phyloP scores from a whole-genome alignment of 2,888 invertebrate genomes.

The Patella pellucida region DNA sequence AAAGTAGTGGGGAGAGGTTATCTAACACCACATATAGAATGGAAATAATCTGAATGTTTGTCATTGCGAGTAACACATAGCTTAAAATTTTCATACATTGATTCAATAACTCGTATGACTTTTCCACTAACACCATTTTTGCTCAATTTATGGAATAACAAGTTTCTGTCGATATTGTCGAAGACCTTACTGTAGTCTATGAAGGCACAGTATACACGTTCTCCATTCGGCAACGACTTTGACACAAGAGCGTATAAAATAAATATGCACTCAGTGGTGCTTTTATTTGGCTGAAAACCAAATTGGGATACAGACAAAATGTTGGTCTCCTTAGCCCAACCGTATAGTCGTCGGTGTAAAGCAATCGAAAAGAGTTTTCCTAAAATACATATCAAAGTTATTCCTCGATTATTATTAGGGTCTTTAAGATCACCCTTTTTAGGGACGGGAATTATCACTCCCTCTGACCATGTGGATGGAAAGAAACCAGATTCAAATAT shows the following conservation, averaged over 20 bases:
- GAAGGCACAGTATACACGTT: background rate
- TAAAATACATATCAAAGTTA: no score
- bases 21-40: background rate
- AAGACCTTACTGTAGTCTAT: background rate
- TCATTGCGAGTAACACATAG: background rate
- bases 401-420: no score
- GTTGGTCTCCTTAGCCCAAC: background rate
- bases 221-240: background rate
- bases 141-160: background rate
- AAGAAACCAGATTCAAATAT: no score
- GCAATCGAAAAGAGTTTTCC: background rate
- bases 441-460: no score
- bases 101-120: background rate
- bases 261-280: background rate
- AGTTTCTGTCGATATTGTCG: constrained; percentile 5
- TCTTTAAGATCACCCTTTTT: no score
- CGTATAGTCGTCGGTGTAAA: background rate
- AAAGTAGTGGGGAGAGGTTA: background rate
- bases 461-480: no score
- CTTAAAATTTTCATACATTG: no score
- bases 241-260: no score
- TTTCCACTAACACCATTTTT: constrained; percentile 1
- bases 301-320: background rate
- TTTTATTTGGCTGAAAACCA: constrained; percentile 1
- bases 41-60: background rate